phyloP scores from a whole-genome alignment of 2,888 invertebrate genomes.

The Oxystoma pomonae region DNA sequence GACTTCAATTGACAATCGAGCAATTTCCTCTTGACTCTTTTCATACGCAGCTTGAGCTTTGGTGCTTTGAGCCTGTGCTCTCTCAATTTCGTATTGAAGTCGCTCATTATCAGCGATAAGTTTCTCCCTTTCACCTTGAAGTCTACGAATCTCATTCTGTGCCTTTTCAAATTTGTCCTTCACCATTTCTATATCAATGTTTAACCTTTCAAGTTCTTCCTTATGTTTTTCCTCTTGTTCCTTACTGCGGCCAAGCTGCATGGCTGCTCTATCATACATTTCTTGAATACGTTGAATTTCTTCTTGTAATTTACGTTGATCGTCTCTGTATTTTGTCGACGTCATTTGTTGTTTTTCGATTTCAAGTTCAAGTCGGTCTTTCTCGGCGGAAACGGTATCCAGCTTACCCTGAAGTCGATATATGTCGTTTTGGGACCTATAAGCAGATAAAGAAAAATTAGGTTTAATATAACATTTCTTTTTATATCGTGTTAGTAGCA shows the following conservation, averaged over 20 bases:
- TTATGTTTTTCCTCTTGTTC: slow-evolving; percentile 90
- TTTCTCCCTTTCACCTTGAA: slow-evolving; percentile 84
- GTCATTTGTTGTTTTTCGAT: slow-evolving; percentile 79
- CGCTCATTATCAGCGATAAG: slow-evolving; percentile 79
- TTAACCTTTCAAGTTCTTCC: slow-evolving; percentile 71
- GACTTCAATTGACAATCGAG: slow-evolving; percentile 78
- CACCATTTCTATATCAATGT: slow-evolving; percentile 81
- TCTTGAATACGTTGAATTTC: slow-evolving; percentile 82
- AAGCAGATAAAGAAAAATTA: no score
- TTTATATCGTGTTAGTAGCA: no score
- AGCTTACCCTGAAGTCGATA: slow-evolving; percentile 85
- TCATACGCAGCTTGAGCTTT: slow-evolving; percentile 84
- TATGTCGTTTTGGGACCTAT: slow-evolving; percentile 85
- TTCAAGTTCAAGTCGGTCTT: slow-evolving; percentile 80
- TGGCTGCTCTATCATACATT: slow-evolving; percentile 80
- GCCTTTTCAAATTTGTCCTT: slow-evolving; percentile 85
- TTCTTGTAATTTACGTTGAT: slow-evolving; percentile 81
- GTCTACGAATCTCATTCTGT: slow-evolving; percentile 76
- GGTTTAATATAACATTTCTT: no score
- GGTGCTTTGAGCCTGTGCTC: slow-evolving; percentile 79
- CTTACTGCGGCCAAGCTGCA: slow-evolving; percentile 79
- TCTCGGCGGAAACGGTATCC: slow-evolving; percentile 83
- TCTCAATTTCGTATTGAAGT: slow-evolving; percentile 79
- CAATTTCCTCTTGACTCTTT: slow-evolving; percentile 85
- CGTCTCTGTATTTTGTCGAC: slow-evolving; percentile 77